phyloP scores from a whole-genome alignment of 2,113 vertebrate genomes.

The Pseudois nayaur region DNA sequence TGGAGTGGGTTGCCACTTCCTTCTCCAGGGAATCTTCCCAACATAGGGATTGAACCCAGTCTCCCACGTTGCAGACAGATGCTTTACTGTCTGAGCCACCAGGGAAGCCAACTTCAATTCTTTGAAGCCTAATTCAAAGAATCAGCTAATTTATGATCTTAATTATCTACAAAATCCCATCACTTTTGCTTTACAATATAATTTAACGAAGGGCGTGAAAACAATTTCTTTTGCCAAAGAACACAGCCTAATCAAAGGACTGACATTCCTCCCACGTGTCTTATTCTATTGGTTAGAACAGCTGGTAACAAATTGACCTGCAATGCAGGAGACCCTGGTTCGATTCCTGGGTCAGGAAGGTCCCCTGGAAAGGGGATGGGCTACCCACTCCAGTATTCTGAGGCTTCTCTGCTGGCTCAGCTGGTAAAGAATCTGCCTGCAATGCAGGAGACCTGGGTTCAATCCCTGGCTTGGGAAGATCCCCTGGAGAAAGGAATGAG shows the following conservation, averaged over 20 bases:
- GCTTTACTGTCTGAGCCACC: neutral
- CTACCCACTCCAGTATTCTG: neutral
- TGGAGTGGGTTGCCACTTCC: neutral
- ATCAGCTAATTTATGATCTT: neutral
- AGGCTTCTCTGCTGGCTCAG: neutral
- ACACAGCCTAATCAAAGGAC: neutral
- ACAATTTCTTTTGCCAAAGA: neutral
- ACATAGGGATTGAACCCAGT: neutral
- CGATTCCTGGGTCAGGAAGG: neutral
- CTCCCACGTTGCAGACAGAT: neutral
- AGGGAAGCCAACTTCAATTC: neutral
- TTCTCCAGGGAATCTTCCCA: accelerated
- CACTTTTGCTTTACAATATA: neutral
- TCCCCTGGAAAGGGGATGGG: neutral
- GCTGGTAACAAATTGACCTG: accelerated
- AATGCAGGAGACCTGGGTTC: neutral
- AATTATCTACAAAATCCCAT: neutral
- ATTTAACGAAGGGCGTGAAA: neutral
- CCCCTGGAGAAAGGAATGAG: neutral
- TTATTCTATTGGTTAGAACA: neutral
- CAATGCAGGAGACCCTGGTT: neutral
- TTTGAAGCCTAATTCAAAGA: neutral
- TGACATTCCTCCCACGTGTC: neutral
- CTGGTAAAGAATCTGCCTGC: accelerated
- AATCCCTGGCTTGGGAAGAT: neutral